Conservation (phyloP, 2,797 vertebrate species). For the Scomberomorus guttatus region DNA sequence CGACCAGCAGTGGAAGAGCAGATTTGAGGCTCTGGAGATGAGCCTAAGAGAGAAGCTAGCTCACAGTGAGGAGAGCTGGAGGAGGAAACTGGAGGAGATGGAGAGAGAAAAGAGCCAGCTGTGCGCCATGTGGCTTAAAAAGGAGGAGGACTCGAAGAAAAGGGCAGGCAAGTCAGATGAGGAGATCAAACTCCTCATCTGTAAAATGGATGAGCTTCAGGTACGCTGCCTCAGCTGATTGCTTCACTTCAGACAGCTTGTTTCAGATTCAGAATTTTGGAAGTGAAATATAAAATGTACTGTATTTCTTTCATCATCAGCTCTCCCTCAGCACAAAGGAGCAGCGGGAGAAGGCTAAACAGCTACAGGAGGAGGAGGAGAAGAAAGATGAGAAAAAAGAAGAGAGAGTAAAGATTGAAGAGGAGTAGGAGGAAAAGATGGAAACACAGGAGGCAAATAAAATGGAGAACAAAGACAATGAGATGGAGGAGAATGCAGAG, state of each 20-base stretch:
- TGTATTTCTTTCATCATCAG: not conserved
- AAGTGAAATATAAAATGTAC: not conserved
- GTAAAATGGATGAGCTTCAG: not conserved
- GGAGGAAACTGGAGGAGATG: not conserved
- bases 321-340: not conserved
- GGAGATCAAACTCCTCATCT: not conserved
- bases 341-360: not conserved
- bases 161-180: not conserved
- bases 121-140: not conserved
- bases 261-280: slow-evolving; percentile 7
- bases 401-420: not conserved
- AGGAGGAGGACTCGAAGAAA: not conserved
- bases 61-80: not conserved
- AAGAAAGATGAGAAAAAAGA: not conserved
- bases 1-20: not conserved
- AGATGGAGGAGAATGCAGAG: not conserved
- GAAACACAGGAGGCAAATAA: not conserved
- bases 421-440: not conserved
- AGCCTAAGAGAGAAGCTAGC: not conserved
- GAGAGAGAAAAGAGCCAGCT: not conserved
- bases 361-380: not conserved
- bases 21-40: not conserved
- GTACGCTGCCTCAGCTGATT: not conserved
- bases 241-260: not conserved
- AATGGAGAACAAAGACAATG: not conserved